Conservation (phyloP, 2,888 invertebrate genomes). For the Hypomecis punctinalis region DNA sequence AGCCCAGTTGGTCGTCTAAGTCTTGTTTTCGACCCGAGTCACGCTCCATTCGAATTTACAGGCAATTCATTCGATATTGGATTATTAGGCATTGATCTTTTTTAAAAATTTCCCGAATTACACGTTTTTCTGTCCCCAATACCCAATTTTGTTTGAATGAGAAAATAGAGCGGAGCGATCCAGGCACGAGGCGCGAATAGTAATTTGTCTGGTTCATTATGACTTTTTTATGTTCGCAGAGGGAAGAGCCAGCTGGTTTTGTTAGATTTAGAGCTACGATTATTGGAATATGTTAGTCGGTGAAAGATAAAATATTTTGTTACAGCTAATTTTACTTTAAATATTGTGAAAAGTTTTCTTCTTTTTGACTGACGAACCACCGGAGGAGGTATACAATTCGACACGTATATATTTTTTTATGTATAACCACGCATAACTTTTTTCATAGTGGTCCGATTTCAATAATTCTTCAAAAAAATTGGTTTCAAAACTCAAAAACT, state of each 20-base stretch:
- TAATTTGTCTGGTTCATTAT: slow-evolving; percentile 54
- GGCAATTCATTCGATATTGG: slow-evolving; percentile 82
- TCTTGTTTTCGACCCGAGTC: slow-evolving; percentile 56
- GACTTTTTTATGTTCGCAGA: slow-evolving; percentile 36
- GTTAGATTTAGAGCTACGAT: slow-evolving; percentile 23
- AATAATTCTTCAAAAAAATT: too few species aligned
- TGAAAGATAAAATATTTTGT: background rate
- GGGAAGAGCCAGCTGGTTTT: slow-evolving; percentile 22
- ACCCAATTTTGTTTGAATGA: slow-evolving; percentile 67
- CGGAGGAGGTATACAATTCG: too few species aligned
- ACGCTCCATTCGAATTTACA: slow-evolving; percentile 79
- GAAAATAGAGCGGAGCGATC: slow-evolving; percentile 71
- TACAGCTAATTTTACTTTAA: too few species aligned
- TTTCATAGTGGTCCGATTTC: too few species aligned
- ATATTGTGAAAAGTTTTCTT: too few species aligned
- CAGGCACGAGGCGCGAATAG: slow-evolving; percentile 66
- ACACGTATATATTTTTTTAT: too few species aligned
- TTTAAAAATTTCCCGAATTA: slow-evolving; percentile 63
- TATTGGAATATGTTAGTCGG: slow-evolving; percentile 10
- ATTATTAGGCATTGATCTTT: slow-evolving; percentile 84
- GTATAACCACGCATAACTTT: too few species aligned
- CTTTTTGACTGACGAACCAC: too few species aligned
- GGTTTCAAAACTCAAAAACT: too few species aligned
- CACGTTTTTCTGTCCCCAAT: slow-evolving; percentile 56
- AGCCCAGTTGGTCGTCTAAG: slow-evolving; percentile 25